Evolutionary conservation across 1,140 invertebrate genomes (phyloP), one percentile per base, ranked within the genome.

Genomic region (Mycetomoellerius zeteki): DNA sequence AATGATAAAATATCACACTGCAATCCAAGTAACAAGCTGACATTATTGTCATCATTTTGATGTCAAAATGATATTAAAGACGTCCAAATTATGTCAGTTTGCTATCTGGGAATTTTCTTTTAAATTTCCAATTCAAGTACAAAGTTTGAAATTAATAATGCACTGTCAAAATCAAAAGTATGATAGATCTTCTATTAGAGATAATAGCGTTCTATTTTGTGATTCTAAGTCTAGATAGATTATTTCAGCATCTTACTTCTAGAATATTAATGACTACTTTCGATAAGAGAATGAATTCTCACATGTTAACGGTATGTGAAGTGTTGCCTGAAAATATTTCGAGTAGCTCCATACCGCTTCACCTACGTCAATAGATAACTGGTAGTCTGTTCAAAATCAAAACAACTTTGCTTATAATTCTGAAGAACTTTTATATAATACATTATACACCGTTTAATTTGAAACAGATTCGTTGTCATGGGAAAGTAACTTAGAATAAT

Each of bases 351-450:
- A 30, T 50, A 82, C 24, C 52, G 37, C 52, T 71, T 60, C 7
- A 14, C 12, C 12, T 54, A 56, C 87, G 87, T 86, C 84, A 81
- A 54, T 69, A 73, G 43, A 90, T 87, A 90, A 82, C 52, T 64
- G 58, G 43, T 84, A 77, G 64, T 50, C 86, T 90, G 86, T 88
- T 88, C 52, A 19, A 58, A 50, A 30, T 72, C 27, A 24, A 24
- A 33, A 80, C n/a, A 47, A 19, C 4, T 77, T 19, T 37, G 30
- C 16, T 14, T 56, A 37, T 33, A 47, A n/a, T 43, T 52, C 33
- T 56, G 7, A 65, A 81, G 37, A 77, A 52, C 16, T 6, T 50
- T 86, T 77, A 86, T 10, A 5, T 37, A 69, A 80, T n/a, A 8
- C 33, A 58, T 71, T 50, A 8, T n/a, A 58, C 33, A 14, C 3